phyloP scores from a whole-genome alignment of 2,888 invertebrate species.

The Hololepta plana region DNA sequence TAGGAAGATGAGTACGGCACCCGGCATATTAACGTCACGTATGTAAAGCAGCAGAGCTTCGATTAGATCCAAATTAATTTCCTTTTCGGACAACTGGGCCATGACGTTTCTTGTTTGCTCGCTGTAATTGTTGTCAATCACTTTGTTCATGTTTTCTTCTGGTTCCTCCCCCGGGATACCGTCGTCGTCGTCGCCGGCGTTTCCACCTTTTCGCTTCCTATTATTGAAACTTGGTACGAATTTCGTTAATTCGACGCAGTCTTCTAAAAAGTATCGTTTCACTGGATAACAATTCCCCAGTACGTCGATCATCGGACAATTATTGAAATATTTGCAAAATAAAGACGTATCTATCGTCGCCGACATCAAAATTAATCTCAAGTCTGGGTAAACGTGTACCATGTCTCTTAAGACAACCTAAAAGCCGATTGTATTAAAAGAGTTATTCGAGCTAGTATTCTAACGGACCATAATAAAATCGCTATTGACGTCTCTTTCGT shows the following conservation, averaged over 20 bases:
- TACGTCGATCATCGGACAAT: constrained; percentile 80
- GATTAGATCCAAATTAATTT: constrained; percentile 82
- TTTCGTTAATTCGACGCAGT: constrained; percentile 70
- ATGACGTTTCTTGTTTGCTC: constrained; percentile 49
- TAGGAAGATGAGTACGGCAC: constrained; percentile 82
- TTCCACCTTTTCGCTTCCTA: constrained; percentile 46
- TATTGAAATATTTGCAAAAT: constrained; percentile 82
- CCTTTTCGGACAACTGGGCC: constrained; percentile 70
- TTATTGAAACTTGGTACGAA: constrained; percentile 63
- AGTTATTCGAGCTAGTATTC: neutral
- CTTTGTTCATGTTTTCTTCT: constrained; percentile 56
- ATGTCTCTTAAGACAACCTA: constrained; percentile 76
- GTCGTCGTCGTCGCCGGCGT: constrained; percentile 38
- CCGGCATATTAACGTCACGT: constrained; percentile 40
- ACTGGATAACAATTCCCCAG: constrained; percentile 79
- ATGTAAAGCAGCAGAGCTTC: constrained; percentile 59
- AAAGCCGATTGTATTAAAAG: constrained; percentile 5
- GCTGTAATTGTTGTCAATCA: constrained; percentile 31
- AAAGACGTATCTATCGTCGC: constrained; percentile 91
- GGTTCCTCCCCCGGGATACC: constrained; percentile 32
- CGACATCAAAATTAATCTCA: constrained; percentile 91
- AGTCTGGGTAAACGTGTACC: constrained; percentile 79
- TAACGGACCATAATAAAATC: constrained; percentile 68
- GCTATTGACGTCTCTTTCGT: constrained; percentile 84
- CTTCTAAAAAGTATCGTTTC: constrained; percentile 83